Evolutionary conservation across 2,113 vertebrate species (phyloP).

Genomic region (Embiotoca jacksoni): DNA sequence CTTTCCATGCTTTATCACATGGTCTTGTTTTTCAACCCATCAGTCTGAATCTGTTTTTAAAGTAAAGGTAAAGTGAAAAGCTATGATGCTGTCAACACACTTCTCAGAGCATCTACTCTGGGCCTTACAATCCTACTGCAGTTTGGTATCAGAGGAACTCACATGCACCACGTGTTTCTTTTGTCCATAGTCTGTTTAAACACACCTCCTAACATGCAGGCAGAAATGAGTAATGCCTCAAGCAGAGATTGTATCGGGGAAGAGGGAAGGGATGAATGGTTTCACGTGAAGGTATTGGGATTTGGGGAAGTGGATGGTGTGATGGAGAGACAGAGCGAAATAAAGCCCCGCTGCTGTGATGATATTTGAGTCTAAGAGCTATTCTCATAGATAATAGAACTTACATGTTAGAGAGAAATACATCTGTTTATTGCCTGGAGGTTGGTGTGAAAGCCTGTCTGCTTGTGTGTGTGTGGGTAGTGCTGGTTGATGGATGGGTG

Average conservation of each 20-base stretch:
- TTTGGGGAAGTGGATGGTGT: constrained; percentile 33
- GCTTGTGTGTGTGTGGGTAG: constrained; percentile 40
- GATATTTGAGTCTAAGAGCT: constrained; percentile 48
- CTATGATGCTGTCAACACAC: not conserved
- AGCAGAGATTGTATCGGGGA: constrained; percentile 55
- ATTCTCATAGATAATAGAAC: constrained; percentile 53
- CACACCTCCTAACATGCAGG: constrained; percentile 41
- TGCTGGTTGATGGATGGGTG: constrained; percentile 38
- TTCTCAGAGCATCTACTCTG: not conserved
- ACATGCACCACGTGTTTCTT: constrained; percentile 4
- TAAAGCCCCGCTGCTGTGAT: constrained; percentile 47
- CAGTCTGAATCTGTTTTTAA: constrained; percentile 14
- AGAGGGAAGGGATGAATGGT: constrained; percentile 28
- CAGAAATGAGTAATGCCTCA: constrained; percentile 55
- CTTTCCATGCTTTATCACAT: not conserved
- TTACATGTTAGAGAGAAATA: constrained; percentile 52
- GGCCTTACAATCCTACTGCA: not conserved
- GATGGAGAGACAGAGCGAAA: constrained; percentile 37
- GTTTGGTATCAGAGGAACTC: constrained; percentile 30
- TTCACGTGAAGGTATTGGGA: constrained; percentile 47
- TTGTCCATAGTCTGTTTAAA: constrained; percentile 45
- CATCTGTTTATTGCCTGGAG: constrained; percentile 61
- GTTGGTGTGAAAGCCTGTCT: constrained; percentile 47
- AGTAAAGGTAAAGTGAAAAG: constrained; percentile 8
- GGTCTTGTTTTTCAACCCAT: constrained; percentile 6